These are phyloP conservation scores for Microctonus aethiopoides DNA, from an alignment of 2,888 invertebrate species.

Conservation along the genomic window DNA sequence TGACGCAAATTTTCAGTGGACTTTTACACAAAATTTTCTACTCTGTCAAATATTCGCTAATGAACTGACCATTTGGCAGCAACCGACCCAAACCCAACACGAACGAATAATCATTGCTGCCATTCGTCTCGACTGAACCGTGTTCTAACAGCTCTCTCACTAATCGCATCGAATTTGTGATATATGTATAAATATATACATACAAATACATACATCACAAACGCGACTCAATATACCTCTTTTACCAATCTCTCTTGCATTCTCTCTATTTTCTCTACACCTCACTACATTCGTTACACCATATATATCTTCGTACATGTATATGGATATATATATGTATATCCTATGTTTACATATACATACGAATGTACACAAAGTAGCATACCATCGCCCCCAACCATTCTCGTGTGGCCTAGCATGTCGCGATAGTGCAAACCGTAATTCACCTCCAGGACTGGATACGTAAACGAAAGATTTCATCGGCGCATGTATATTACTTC, in stretches of 20 bases:
- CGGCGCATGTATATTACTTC: conserved; percentile 20
- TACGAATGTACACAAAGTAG: background rate
- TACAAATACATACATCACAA: too few relatives aligned
- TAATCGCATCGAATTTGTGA: conserved; percentile 31
- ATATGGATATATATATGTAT: background rate
- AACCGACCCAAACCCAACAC: conserved; percentile 5
- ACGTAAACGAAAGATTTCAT: conserved; percentile 41
- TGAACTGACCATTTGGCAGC: conserved; percentile 4
- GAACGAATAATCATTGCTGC: conserved; percentile 20
- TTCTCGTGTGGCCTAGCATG: conserved; percentile 35
- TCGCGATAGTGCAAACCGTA: conserved; percentile 33
- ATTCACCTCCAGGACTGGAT: conserved; percentile 36
- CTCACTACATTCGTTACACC: background rate
- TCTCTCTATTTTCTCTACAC: background rate
- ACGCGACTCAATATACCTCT: too few relatives aligned
- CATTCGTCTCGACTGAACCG: conserved; percentile 27
- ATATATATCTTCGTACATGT: background rate
- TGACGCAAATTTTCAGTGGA: too few relatives aligned
- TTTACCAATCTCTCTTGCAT: conserved; percentile 18
- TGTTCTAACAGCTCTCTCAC: conserved; percentile 25
- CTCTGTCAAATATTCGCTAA: conserved; percentile 1
- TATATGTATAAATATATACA: too few relatives aligned
- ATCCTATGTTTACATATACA: background rate
- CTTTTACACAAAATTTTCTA: too few relatives aligned
- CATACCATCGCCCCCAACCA: conserved; percentile 19